Percentiles rank a stretch among this genome's conserved stretches.
Conservation (phyloP, 2,888 invertebrate genomes). For the Cyclophora punctaria region DNA sequence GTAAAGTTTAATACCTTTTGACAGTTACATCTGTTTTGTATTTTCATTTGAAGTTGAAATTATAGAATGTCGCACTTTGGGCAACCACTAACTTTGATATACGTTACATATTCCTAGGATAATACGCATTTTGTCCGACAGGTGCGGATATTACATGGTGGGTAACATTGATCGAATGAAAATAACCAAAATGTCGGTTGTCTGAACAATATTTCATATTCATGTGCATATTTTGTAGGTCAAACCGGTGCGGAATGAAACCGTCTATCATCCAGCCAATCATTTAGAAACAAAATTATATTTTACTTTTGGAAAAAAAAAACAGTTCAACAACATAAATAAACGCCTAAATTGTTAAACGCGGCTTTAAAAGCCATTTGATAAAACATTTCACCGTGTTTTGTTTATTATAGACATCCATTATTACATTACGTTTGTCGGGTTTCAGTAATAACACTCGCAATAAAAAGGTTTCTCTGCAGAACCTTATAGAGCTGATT, state of each 20-base stretch:
- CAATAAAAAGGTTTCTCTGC: conserved; percentile 6
- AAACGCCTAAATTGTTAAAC: neutral
- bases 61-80: too few relatives aligned
- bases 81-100: too few relatives aligned
- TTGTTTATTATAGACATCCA: too few relatives aligned
- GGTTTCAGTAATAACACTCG: neutral
- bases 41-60: too few relatives aligned
- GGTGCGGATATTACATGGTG: conserved; percentile 5
- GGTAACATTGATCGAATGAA: conserved; percentile 7
- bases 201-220: conserved; percentile 2
- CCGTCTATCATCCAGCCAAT: conserved; percentile 7
- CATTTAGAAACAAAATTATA: conserved; percentile 7
- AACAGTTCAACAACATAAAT: neutral
- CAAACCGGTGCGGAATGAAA: conserved; percentile 7
- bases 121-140: conserved; percentile 1
- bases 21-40: too few relatives aligned
- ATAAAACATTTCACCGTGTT: conserved; percentile 2
- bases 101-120: too few relatives aligned
- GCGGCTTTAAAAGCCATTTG: neutral
- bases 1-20: too few relatives aligned
- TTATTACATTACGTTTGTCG: too few relatives aligned
- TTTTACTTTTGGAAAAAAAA: neutral
- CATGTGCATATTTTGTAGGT: conserved; percentile 6
- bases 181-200: conserved; percentile 6
- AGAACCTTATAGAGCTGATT: conserved; percentile 11